These are phyloP conservation scores for Octopus sinensis DNA, from an alignment of 1,140 invertebrate species.

Conservation along the genomic window DNA sequence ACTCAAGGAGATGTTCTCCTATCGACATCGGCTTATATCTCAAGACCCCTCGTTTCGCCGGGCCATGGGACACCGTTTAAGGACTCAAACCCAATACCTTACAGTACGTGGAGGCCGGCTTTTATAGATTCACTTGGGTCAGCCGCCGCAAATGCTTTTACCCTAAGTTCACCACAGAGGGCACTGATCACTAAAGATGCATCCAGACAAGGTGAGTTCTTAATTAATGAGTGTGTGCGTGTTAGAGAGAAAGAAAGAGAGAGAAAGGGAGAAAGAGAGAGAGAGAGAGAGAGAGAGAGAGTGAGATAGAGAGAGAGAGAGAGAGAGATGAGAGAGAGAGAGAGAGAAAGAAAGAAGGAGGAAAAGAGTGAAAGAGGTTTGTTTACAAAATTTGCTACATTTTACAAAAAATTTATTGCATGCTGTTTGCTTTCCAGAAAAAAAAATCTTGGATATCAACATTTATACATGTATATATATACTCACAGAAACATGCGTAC, in stretches of 20 bases:
- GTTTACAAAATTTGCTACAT: no score
- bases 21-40: not conserved
- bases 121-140: not conserved
- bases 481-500: no score
- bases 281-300: no score
- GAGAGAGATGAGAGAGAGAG: no score
- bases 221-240: no score
- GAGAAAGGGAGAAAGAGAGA: no score
- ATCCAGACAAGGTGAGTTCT: not conserved
- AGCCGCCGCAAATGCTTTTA: not conserved
- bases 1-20: not conserved
- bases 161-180: not conserved
- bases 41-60: not conserved
- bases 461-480: not conserved
- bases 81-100: not conserved
- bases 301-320: no score
- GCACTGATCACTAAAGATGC: not conserved
- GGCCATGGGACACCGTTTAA: not conserved
- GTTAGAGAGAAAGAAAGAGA: no score
- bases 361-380: no score
- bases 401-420: no score
- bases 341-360: no score
- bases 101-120: not conserved
- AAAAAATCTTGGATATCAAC: not conserved
- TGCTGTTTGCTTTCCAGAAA: no score